Percentiles rank a stretch among this genome's conserved stretches.
Conservation (phyloP, 2,797 vertebrate genomes). For the Lacerta bilineata region DNA sequence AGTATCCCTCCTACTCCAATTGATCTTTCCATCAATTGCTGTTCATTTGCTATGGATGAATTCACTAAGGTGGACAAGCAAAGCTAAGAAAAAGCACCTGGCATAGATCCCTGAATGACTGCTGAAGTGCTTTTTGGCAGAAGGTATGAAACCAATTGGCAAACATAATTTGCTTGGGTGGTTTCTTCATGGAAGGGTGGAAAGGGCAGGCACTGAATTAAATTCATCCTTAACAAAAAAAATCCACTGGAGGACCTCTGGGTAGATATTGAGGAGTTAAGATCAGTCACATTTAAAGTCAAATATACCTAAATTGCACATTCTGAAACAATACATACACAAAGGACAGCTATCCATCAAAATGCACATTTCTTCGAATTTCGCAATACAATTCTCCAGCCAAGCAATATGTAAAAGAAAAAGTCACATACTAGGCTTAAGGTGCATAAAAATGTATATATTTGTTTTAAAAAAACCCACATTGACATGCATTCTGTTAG, state of each 20-base stretch:
- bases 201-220: background rate
- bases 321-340: too few relatives aligned
- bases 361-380: too few relatives aligned
- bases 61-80: background rate
- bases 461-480: too few relatives aligned
- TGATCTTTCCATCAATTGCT: conserved; percentile 24
- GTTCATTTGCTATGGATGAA: conserved; percentile 27
- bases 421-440: too few relatives aligned
- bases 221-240: background rate
- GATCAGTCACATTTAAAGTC: too few relatives aligned
- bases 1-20: conserved; percentile 1
- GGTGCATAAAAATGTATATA: too few relatives aligned
- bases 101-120: background rate
- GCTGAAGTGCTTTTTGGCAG: conserved; percentile 1
- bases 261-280: background rate
- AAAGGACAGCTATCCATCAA: too few relatives aligned
- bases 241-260: background rate
- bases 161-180: background rate
- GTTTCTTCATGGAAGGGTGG: background rate
- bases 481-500: too few relatives aligned
- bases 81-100: conserved; percentile 13
- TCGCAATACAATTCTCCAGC: too few relatives aligned
- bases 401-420: too few relatives aligned
- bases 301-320: too few relatives aligned
- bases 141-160: conserved; percentile 8